phyloP scores from a whole-genome alignment of 2,113 vertebrate genomes.

The Gasterosteus nipponicus region DNA sequence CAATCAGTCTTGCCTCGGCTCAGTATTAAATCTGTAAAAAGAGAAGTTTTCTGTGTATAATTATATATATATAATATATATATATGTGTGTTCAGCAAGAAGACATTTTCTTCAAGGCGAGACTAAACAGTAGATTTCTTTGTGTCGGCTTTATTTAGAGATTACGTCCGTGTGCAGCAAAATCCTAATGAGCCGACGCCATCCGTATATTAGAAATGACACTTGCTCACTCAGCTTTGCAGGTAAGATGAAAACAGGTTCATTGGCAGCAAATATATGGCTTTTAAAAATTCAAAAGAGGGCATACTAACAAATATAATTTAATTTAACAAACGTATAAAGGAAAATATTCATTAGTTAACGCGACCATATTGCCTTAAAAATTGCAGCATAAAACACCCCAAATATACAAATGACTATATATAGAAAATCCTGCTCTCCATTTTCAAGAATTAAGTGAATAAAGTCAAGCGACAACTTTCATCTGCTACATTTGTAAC shows the following conservation, averaged over 20 bases:
- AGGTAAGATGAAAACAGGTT: background rate
- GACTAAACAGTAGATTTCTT: background rate
- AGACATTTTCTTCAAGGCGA: background rate
- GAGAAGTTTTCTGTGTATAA: background rate
- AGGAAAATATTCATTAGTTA: background rate
- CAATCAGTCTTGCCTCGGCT: slow-evolving; percentile 20
- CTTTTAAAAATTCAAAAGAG: background rate
- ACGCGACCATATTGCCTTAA: background rate
- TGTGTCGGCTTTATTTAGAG: background rate
- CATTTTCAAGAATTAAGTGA: background rate
- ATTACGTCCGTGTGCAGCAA: background rate
- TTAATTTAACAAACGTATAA: background rate
- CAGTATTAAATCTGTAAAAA: slow-evolving; percentile 21
- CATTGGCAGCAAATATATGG: background rate
- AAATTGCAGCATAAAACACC: background rate
- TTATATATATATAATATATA: no score
- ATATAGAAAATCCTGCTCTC: background rate
- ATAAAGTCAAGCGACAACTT: background rate
- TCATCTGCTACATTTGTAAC: background rate
- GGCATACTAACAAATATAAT: background rate
- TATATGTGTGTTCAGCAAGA: no score
- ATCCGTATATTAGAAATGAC: no score
- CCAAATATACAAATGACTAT: background rate
- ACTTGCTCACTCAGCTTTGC: background rate
- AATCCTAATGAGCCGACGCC: no score